These are phyloP conservation scores for Pygathrix nemaeus DNA, from an alignment of 2,113 vertebrate species.

Conservation along the genomic window DNA sequence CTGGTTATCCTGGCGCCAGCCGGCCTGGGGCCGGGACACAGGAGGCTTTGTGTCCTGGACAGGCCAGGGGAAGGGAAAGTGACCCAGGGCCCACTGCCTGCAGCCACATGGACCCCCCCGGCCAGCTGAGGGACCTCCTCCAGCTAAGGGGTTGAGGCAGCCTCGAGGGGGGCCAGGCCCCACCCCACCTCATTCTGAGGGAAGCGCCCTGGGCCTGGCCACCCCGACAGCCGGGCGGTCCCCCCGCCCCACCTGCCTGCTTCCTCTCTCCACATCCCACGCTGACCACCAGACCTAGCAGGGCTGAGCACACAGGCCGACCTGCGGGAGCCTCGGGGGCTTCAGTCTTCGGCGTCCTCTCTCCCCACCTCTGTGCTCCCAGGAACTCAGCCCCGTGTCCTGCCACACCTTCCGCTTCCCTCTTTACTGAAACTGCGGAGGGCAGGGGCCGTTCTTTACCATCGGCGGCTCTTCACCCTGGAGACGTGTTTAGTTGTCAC, in stretches of 20 bases:
- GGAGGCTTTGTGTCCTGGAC: not conserved
- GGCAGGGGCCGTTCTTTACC: not conserved
- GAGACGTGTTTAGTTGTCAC: not conserved
- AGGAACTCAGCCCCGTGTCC: not conserved
- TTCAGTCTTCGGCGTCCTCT: too few species aligned
- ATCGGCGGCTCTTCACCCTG: too few species aligned
- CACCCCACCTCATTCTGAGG: not conserved
- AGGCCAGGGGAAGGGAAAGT: not conserved
- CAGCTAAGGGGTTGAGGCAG: not conserved
- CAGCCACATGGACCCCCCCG: rapidly evolving
- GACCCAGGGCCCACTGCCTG: not conserved
- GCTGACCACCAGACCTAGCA: not conserved
- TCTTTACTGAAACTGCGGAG: not conserved
- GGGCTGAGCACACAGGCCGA: not conserved
- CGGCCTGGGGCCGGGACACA: not conserved
- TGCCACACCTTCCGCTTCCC: rapidly evolving
- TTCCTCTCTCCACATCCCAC: not conserved
- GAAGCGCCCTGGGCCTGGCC: not conserved
- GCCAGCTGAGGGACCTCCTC: not conserved
- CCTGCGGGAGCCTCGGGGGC: not conserved
- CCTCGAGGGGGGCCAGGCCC: not conserved
- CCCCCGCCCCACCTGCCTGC: not conserved
- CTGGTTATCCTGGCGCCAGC: rapidly evolving
- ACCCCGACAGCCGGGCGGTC: not conserved
- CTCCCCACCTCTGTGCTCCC: not conserved